These are phyloP conservation scores for Achlya flavicornis DNA, from an alignment of 2,888 invertebrate genomes.

Conservation along the genomic window DNA sequence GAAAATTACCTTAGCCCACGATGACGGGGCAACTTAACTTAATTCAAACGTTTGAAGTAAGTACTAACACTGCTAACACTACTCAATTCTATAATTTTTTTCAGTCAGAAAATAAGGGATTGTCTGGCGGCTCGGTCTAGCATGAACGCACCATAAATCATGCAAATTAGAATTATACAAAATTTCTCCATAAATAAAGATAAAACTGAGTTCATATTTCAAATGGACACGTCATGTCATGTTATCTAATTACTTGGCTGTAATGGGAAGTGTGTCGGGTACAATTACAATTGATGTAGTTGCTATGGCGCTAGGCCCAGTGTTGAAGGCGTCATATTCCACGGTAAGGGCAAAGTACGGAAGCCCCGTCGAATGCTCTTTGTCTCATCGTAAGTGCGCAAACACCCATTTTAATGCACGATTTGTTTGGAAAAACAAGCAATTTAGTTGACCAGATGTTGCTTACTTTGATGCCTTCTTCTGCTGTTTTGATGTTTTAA, in stretches of 20 bases:
- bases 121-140: no score
- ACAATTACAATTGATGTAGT: constrained; percentile 31
- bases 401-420: background rate
- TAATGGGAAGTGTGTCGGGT: constrained; percentile 37
- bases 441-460: background rate
- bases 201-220: background rate
- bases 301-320: constrained; percentile 57
- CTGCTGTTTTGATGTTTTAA: background rate
- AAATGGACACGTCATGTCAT: constrained; percentile 16
- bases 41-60: no score
- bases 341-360: constrained; percentile 34
- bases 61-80: no score
- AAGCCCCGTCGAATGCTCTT: constrained; percentile 16
- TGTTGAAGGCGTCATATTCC: constrained; percentile 29
- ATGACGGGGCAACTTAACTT: no score
- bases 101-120: no score
- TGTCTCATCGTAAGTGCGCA: background rate
- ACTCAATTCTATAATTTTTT: no score
- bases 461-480: background rate
- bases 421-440: background rate
- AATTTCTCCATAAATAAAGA: background rate
- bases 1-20: no score
- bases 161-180: background rate
- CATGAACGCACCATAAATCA: no score
- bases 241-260: constrained; percentile 41